A percentile compares a stretch with the other conserved stretches of the same genome.
These are phyloP conservation scores for Trilocha varians DNA, from an alignment of 2,888 invertebrate species.

Conservation along the genomic window DNA sequence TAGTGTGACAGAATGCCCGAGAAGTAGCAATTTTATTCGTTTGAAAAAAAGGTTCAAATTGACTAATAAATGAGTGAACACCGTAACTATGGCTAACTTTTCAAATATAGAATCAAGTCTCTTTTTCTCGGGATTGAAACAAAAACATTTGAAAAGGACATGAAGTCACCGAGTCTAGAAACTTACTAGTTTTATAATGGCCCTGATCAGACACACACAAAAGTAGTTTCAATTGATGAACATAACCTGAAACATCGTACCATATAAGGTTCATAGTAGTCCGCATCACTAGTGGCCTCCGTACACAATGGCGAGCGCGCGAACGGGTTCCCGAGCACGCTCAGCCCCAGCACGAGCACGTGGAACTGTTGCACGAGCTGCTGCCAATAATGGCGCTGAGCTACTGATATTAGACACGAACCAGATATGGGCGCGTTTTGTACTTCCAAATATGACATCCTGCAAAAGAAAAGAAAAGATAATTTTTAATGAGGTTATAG, in stretches of 20 bases:
- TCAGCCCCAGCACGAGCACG: constrained; percentile 82
- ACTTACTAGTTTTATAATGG: too few species aligned
- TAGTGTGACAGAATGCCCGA: too few species aligned
- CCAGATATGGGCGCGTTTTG: constrained; percentile 70
- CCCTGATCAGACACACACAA: too few species aligned
- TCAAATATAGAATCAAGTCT: too few species aligned
- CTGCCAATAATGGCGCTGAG: constrained; percentile 77
- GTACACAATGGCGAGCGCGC: constrained; percentile 52
- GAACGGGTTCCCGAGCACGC: constrained; percentile 87
- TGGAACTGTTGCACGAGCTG: constrained; percentile 87
- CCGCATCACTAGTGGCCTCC: constrained; percentile 58
- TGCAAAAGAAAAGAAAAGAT: constrained; percentile 24
- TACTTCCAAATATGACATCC: constrained; percentile 79
- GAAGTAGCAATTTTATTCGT: too few species aligned
- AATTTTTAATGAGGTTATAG: not conserved
- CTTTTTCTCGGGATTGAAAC: too few species aligned
- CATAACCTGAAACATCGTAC: constrained; percentile 34
- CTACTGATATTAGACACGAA: constrained; percentile 62
- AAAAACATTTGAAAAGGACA: too few species aligned
- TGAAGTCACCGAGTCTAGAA: too few species aligned
- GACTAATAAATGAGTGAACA: too few species aligned
- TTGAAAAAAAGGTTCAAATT: too few species aligned
- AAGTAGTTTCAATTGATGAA: not conserved
- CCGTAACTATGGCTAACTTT: too few species aligned
- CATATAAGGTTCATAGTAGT: constrained; percentile 76